Conservation (phyloP, 2,113 vertebrate genomes). For the Bufo bufo region DNA sequence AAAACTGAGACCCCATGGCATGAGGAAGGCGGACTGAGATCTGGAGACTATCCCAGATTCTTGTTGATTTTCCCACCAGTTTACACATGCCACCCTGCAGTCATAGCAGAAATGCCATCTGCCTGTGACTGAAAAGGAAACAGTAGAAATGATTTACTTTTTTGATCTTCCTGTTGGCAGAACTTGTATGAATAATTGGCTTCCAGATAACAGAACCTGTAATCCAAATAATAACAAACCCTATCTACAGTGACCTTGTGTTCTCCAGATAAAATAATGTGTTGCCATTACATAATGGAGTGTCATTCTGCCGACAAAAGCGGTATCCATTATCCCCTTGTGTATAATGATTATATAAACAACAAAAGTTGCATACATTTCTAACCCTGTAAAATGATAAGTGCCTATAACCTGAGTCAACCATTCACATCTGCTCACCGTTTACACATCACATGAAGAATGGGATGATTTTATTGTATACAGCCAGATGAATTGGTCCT, state of each 20-base stretch:
- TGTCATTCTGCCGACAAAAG: conserved; percentile 2
- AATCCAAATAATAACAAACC: conserved; percentile 2
- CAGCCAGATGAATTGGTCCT: background rate
- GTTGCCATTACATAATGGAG: conserved; percentile 3
- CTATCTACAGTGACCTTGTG: background rate
- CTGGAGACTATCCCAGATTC: background rate
- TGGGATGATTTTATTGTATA: background rate
- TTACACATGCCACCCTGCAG: background rate
- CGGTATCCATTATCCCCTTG: conserved; percentile 2
- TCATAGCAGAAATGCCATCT: background rate
- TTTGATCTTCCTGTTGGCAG: background rate
- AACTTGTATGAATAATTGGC: conserved; percentile 1
- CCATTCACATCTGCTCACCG: background rate
- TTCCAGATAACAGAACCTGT: background rate
- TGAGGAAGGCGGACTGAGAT: too few relatives aligned
- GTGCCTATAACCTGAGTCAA: background rate
- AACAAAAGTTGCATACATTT: conserved; percentile 12
- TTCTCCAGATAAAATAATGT: background rate
- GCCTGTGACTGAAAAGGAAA: background rate
- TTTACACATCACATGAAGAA: background rate
- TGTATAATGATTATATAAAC: conserved; percentile 5
- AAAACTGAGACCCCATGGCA: too few relatives aligned
- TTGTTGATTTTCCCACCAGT: background rate
- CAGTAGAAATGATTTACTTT: background rate
- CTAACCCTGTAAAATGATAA: background rate